Conservation (phyloP, 1,140 invertebrate genomes). For the Dryas iulia region DNA sequence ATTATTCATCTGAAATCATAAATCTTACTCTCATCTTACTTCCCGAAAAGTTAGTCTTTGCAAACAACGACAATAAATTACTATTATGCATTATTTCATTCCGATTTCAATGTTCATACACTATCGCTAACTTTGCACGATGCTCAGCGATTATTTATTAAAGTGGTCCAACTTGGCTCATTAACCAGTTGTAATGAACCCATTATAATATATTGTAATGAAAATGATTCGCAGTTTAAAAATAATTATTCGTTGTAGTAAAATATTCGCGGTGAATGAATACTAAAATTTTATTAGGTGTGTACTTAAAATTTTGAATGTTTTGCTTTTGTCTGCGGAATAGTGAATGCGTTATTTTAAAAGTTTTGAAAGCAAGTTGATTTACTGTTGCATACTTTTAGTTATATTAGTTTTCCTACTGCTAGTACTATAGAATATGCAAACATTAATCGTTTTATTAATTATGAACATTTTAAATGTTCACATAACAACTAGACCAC, state of each 20-base stretch:
- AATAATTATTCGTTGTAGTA: no score
- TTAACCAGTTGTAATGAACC: slow-evolving; percentile 22
- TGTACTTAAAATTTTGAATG: neutral
- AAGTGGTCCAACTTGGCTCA: slow-evolving; percentile 27
- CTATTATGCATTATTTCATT: slow-evolving; percentile 11
- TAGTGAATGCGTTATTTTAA: neutral
- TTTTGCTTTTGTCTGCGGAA: neutral
- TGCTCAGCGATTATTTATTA: slow-evolving; percentile 36
- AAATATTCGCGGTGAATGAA: neutral
- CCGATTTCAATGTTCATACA: slow-evolving; percentile 25
- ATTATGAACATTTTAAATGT: no score
- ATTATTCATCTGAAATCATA: no score
- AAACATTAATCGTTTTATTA: neutral
- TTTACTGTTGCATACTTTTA: neutral
- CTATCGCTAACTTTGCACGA: slow-evolving; percentile 33
- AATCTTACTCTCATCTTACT: neutral
- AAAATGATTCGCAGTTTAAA: slow-evolving; percentile 11
- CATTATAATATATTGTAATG: slow-evolving; percentile 7
- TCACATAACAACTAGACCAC: no score
- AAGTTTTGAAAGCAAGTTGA: neutral
- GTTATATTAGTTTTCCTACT: neutral
- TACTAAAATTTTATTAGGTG: neutral
- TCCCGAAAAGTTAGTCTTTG: neutral
- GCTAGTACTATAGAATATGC: neutral
- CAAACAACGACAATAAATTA: neutral